Evolutionary conservation across 2,888 invertebrate species (phyloP).

Genomic region (Salticus scenicus): DNA sequence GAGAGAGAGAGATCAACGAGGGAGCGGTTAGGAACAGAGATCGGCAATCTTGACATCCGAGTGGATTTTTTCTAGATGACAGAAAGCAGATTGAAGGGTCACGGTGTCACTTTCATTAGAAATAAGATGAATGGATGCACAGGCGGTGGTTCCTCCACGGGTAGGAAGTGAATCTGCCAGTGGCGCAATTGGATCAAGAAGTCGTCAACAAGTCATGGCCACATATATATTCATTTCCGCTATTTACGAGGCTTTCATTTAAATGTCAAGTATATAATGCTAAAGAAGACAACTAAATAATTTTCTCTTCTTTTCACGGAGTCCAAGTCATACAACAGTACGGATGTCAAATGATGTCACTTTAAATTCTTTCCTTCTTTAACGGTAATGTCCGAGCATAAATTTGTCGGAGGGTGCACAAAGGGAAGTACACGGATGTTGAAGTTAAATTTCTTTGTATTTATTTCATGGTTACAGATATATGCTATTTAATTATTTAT

Average conservation of each 20-base stretch:
- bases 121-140: constrained; percentile 6
- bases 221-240: background rate
- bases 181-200: constrained; percentile 16
- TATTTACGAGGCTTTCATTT: background rate
- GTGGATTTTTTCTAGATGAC: constrained; percentile 39
- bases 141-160: background rate
- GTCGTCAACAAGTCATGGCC: constrained; percentile 2
- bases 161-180: background rate
- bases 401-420: no score
- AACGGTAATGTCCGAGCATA: no score
- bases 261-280: background rate
- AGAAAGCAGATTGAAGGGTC: constrained; percentile 15
- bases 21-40: constrained; percentile 23
- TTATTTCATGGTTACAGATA: no score
- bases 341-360: no score
- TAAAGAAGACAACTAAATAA: no score
- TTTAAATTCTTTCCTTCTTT: no score
- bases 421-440: no score
- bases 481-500: no score
- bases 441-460: no score
- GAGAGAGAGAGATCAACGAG: constrained; percentile 29
- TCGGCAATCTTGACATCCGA: constrained; percentile 41
- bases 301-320: no score
- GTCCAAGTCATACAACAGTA: no score
- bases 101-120: background rate